These are phyloP conservation scores for Cryptocheilus praepositus DNA, from an alignment of 2,888 invertebrate genomes.

Conservation along the genomic window DNA sequence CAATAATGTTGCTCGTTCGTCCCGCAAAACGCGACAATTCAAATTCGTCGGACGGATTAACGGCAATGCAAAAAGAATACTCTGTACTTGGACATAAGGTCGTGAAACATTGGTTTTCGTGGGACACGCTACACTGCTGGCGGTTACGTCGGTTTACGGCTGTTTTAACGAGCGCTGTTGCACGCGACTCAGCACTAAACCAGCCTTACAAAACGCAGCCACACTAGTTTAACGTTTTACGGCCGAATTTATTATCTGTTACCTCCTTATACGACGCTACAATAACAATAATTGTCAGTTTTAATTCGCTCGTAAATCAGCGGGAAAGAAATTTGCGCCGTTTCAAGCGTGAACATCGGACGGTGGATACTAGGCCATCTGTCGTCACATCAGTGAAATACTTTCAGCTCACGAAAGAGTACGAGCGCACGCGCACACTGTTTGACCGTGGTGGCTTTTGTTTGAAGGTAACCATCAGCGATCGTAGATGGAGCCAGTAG, in stretches of 20 bases:
- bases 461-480: constrained; percentile 31
- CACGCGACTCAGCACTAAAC: constrained; percentile 74
- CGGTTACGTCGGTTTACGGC: constrained; percentile 72
- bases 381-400: constrained; percentile 58
- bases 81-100: constrained; percentile 29
- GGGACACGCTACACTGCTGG: constrained; percentile 56
- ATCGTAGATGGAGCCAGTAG: constrained; percentile 60
- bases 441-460: constrained; percentile 50
- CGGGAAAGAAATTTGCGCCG: constrained; percentile 59
- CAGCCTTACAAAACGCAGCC: constrained; percentile 73
- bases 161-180: constrained; percentile 73
- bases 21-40: too few relatives aligned
- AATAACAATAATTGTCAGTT: constrained; percentile 75
- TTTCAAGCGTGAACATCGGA: constrained; percentile 45
- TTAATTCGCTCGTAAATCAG: constrained; percentile 73
- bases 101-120: constrained; percentile 35
- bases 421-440: constrained; percentile 23
- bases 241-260: constrained; percentile 75
- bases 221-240: constrained; percentile 74
- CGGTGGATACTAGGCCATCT: constrained; percentile 63
- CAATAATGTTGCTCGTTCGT: too few relatives aligned
- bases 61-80: constrained; percentile 26
- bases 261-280: constrained; percentile 73
- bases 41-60: too few relatives aligned
- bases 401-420: constrained; percentile 31